These are phyloP conservation scores for Epicauta chinensis DNA, from an alignment of 1,140 invertebrate genomes.

Conservation along the genomic window DNA sequence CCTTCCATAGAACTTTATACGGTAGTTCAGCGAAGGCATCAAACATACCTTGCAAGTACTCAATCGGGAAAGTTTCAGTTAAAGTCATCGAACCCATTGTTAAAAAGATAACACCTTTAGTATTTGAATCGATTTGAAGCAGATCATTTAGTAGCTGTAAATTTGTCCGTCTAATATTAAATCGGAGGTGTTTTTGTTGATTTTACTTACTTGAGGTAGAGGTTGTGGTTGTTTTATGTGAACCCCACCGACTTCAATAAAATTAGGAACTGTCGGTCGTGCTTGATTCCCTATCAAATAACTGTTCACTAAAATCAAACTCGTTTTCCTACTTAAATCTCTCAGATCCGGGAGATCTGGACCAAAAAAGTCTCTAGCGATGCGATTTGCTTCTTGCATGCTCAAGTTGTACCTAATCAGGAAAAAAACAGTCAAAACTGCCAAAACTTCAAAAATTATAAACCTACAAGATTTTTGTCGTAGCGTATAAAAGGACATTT, in stretches of 20 bases:
- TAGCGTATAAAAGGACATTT: too few species aligned
- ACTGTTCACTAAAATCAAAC: constrained; percentile 35
- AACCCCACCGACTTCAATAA: constrained; percentile 39
- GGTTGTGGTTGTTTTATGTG: constrained; percentile 27
- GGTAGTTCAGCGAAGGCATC: constrained; percentile 51
- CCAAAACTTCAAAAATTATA: too few species aligned
- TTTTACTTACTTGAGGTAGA: constrained; percentile 23
- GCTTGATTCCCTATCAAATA: constrained; percentile 38
- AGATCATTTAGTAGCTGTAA: constrained; percentile 34
- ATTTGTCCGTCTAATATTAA: constrained; percentile 7
- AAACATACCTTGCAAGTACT: constrained; percentile 42
- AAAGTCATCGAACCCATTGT: constrained; percentile 43
- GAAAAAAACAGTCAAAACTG: too few species aligned
- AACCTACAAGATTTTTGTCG: too few species aligned
- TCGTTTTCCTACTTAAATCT: constrained; percentile 24
- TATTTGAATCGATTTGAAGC: constrained; percentile 25
- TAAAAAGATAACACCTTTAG: constrained; percentile 43
- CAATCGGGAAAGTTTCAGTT: constrained; percentile 36
- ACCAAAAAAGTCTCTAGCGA: constrained; percentile 31
- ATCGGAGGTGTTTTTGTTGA: background rate
- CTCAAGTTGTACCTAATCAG: too few species aligned
- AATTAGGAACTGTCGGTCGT: constrained; percentile 37
- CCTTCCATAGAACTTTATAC: constrained; percentile 60
- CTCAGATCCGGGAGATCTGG: constrained; percentile 23
- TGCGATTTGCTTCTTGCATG: constrained; percentile 4